phyloP scores from a whole-genome alignment of 2,797 vertebrate species.

The Sebastes matsubarae region DNA sequence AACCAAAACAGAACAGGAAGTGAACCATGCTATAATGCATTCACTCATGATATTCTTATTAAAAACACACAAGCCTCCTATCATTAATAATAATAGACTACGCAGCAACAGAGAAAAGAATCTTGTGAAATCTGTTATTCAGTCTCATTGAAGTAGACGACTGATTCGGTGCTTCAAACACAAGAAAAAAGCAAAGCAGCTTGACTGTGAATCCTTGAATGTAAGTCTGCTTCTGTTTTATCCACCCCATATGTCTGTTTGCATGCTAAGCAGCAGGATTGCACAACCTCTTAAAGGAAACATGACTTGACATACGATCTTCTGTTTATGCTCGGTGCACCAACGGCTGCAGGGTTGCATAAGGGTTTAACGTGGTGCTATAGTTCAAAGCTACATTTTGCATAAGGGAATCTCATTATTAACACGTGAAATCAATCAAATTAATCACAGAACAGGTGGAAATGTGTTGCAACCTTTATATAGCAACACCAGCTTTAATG shows the following conservation, averaged over 20 bases:
- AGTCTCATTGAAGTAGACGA: neutral
- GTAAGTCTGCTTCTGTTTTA: neutral
- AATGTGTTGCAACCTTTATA: neutral
- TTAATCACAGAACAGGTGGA: neutral
- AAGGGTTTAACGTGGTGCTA: neutral
- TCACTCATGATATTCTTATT: neutral
- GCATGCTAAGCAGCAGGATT: constrained; percentile 24
- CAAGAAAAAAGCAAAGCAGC: neutral
- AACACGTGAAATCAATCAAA: neutral
- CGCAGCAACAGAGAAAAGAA: neutral
- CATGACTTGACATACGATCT: constrained; percentile 44
- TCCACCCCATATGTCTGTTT: neutral
- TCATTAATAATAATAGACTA: neutral
- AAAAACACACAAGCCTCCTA: neutral
- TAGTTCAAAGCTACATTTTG: neutral
- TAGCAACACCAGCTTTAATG: neutral
- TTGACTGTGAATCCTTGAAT: neutral
- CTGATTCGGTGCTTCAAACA: neutral
- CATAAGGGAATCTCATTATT: neutral
- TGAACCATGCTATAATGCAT: neutral
- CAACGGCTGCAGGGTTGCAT: neutral
- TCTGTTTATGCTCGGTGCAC: constrained; percentile 13
- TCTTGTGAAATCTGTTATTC: neutral
- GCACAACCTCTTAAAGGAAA: constrained; percentile 44
- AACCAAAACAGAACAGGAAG: neutral